Conservation (phyloP, 2,797 vertebrate genomes). For the Mus caroli region DNA sequence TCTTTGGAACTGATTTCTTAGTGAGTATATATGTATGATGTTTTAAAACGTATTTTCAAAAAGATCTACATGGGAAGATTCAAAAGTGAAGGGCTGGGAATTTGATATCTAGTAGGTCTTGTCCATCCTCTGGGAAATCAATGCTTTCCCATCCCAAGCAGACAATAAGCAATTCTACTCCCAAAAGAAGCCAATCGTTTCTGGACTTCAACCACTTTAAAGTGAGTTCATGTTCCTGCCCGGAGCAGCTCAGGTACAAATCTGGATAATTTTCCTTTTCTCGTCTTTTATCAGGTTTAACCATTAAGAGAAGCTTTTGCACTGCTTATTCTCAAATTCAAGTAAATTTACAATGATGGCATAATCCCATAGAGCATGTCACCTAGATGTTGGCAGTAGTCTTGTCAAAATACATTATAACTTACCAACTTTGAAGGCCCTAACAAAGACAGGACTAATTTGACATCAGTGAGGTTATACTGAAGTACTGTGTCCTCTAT, state of each 20-base stretch:
- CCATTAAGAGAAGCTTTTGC: slow-evolving; percentile 47
- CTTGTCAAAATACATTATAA: slow-evolving; percentile 54
- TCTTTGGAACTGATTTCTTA: slow-evolving; percentile 53
- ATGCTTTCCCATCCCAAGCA: slow-evolving; percentile 46
- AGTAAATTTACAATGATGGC: slow-evolving; percentile 66
- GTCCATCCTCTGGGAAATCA: slow-evolving; percentile 45
- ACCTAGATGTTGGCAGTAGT: slow-evolving; percentile 4
- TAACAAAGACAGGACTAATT: slow-evolving; percentile 20
- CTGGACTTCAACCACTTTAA: slow-evolving; percentile 40
- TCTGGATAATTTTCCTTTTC: slow-evolving; percentile 57
- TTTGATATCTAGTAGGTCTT: slow-evolving; percentile 50
- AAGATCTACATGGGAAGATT: background rate
- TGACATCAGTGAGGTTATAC: slow-evolving; percentile 15
- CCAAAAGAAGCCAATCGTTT: slow-evolving; percentile 56
- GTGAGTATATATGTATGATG: slow-evolving; percentile 7
- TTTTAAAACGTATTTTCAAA: slow-evolving; percentile 60
- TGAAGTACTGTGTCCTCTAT: background rate
- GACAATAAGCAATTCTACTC: slow-evolving; percentile 48
- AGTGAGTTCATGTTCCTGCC: slow-evolving; percentile 59
- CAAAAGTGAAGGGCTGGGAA: slow-evolving; percentile 44
- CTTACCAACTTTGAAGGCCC: slow-evolving; percentile 31
- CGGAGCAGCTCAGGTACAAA: slow-evolving; percentile 52
- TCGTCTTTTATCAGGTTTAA: slow-evolving; percentile 47
- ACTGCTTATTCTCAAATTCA: slow-evolving; percentile 67
- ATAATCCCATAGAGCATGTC: slow-evolving; percentile 36